These are phyloP conservation scores for Aphis gossypii DNA, from an alignment of 1,140 invertebrate genomes.

Conservation along the genomic window DNA sequence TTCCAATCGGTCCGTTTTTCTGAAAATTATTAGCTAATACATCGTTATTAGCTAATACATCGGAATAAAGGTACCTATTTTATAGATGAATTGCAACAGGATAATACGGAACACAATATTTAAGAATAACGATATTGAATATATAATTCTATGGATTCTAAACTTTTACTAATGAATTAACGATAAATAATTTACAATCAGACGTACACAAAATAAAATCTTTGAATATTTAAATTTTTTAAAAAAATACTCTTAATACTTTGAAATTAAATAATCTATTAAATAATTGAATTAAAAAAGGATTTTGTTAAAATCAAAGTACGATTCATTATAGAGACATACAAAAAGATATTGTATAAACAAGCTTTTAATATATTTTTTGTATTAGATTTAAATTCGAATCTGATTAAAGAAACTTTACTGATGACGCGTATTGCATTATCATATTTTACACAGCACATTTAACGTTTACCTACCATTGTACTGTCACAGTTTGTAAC, in stretches of 20 bases:
- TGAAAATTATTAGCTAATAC: neutral
- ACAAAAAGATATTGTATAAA: neutral
- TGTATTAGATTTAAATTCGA: neutral
- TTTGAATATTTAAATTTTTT: neutral
- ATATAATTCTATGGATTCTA: neutral
- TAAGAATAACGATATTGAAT: neutral
- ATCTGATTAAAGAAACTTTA: neutral
- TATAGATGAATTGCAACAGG: no score
- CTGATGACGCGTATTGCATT: neutral
- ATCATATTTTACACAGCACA: neutral
- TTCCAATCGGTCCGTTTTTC: neutral
- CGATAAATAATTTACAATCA: neutral
- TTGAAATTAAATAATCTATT: neutral
- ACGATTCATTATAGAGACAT: neutral
- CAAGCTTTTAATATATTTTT: neutral
- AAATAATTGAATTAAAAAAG: neutral
- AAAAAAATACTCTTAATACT: neutral
- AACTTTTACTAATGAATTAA: conserved; percentile 31
- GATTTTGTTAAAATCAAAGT: neutral
- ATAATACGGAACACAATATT: neutral
- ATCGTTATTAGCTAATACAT: neutral
- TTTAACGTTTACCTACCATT: neutral
- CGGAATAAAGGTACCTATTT: neutral
- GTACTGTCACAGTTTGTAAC: neutral
- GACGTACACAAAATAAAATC: neutral